Conservation (phyloP, 2,888 invertebrate species). For the Tupiocoris notatus region DNA sequence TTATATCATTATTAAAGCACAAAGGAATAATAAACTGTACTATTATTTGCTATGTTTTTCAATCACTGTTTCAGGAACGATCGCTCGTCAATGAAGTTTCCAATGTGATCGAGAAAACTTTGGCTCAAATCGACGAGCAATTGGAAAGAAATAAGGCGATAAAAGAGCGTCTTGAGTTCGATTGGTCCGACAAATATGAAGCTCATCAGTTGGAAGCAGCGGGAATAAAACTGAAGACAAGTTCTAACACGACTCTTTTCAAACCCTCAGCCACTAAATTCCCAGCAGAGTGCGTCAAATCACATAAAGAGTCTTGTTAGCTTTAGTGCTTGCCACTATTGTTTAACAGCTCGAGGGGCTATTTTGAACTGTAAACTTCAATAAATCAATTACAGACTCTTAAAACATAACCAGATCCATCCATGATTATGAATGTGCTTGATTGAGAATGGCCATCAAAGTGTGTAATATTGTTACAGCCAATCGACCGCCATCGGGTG, state of each 20-base stretch:
- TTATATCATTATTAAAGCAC: no score
- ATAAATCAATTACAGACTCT: no score
- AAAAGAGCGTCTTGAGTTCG: slow-evolving; percentile 79
- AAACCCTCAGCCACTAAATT: slow-evolving; percentile 77
- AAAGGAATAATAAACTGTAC: no score
- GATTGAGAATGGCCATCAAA: no score
- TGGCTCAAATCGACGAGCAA: slow-evolving; percentile 68
- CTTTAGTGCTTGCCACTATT: no score
- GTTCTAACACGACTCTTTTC: slow-evolving; percentile 70
- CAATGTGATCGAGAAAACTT: slow-evolving; percentile 61
- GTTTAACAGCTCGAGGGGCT: no score
- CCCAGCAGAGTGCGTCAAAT: slow-evolving; percentile 67
- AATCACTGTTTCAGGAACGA: slow-evolving; percentile 59
- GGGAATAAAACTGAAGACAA: slow-evolving; percentile 68
- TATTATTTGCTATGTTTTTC: no score
- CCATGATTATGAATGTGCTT: no score
- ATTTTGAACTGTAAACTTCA: no score
- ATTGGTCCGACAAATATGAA: slow-evolving; percentile 88
- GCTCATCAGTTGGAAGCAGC: slow-evolving; percentile 73
- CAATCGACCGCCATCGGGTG: slow-evolving; percentile 83
- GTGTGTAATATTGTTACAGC: no score
- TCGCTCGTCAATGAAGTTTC: slow-evolving; percentile 69
- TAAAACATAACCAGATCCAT: no score
- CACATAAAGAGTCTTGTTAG: background rate
- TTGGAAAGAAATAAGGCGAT: slow-evolving; percentile 72